Evolutionary conservation across 2,888 invertebrate genomes (phyloP).

Genomic region (Cephus nigrinus): DNA sequence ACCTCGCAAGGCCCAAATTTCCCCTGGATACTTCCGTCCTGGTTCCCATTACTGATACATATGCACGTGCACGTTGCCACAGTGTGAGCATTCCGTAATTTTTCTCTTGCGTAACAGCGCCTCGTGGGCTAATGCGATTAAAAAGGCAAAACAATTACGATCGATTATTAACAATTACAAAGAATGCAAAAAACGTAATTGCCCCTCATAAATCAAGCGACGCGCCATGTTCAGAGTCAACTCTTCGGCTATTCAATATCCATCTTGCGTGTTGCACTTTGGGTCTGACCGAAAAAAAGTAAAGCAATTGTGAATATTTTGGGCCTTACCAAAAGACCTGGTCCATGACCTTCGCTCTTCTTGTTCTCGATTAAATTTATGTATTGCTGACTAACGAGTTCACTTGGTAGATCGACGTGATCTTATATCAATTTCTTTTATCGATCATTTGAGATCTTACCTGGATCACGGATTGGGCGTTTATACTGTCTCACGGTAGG

Average conservation of each 20-base stretch:
- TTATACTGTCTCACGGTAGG: background rate
- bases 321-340: background rate
- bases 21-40: background rate
- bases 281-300: background rate
- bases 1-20: background rate
- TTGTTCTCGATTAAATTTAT: background rate
- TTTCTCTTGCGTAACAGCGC: conserved; percentile 46
- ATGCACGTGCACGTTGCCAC: background rate
- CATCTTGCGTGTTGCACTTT: background rate
- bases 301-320: background rate
- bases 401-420: background rate
- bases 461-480: background rate
- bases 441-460: background rate
- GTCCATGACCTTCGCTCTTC: background rate
- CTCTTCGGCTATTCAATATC: background rate
- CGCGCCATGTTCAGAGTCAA: background rate
- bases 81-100: conserved; percentile 5
- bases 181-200: conserved; percentile 59
- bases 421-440: background rate
- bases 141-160: conserved; percentile 60
- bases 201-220: conserved; percentile 59
- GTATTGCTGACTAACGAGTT: background rate
- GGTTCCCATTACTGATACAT: background rate
- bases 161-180: conserved; percentile 64
- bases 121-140: conserved; percentile 54